A percentile compares a stretch with the other conserved stretches of the same genome.
Evolutionary conservation across 2,797 vertebrate species (phyloP).

Genomic region (Tenualosa ilisha): DNA sequence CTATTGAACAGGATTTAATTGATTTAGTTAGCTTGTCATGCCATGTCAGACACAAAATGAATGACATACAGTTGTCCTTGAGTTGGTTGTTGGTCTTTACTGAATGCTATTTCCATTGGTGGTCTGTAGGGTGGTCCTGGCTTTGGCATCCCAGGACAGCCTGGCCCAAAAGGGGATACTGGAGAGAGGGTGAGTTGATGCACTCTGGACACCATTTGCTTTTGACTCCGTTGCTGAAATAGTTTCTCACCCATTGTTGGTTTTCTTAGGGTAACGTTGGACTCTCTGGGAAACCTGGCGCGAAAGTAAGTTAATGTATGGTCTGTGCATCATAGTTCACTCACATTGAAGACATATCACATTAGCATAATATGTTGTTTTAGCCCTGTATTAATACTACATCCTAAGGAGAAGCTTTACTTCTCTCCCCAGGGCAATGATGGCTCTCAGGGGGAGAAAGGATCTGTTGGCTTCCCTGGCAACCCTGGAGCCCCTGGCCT

Average conservation of each 20-base stretch:
- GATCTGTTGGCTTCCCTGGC: constrained; percentile 71
- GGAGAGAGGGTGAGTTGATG: constrained; percentile 82
- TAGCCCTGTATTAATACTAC: neutral
- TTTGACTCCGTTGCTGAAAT: too few relatives aligned
- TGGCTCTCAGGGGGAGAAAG: constrained; percentile 79
- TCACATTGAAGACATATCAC: neutral
- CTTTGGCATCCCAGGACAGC: constrained; percentile 87
- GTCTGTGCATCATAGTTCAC: neutral
- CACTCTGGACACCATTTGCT: neutral
- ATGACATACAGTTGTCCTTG: neutral
- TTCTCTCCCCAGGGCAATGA: constrained; percentile 75
- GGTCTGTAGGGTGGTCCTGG: constrained; percentile 81
- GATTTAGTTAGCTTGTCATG: neutral
- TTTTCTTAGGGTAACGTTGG: constrained; percentile 85
- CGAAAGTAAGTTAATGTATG: constrained; percentile 73
- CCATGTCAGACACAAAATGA: neutral
- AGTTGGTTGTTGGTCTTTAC: neutral
- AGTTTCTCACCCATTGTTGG: constrained; percentile 27
- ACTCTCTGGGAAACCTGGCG: constrained; percentile 87
- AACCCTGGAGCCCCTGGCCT: constrained; percentile 80
- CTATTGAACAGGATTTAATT: neutral
- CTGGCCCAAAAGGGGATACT: constrained; percentile 83
- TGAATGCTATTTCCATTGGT: neutral
- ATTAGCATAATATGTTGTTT: neutral
- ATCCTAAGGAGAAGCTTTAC: neutral